phyloP scores from a whole-genome alignment of 2,888 invertebrate species.

The Campaea margaritaria region DNA sequence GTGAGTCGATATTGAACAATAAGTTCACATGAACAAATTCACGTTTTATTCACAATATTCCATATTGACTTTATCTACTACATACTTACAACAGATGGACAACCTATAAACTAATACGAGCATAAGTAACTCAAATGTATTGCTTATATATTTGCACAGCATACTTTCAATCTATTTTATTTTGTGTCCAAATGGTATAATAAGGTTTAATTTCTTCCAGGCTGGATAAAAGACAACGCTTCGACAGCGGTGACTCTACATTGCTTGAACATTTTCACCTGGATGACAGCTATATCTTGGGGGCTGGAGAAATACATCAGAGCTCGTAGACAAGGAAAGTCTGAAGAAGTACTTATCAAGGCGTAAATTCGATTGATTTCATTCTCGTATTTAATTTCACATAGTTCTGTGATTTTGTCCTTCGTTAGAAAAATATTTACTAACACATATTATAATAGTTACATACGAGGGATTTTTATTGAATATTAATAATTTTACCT shows the following conservation, averaged over 20 bases:
- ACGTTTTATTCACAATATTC: no score
- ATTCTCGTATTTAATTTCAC: neutral
- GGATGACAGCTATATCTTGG: constrained; percentile 87
- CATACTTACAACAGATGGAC: no score
- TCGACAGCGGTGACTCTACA: constrained; percentile 87
- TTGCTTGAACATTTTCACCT: constrained; percentile 87
- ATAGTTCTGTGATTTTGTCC: neutral
- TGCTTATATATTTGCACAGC: no score
- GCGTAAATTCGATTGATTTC: constrained; percentile 38
- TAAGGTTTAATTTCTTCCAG: constrained; percentile 61
- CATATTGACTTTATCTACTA: no score
- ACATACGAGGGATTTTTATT: no score
- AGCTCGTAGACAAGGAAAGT: constrained; percentile 52
- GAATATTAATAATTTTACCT: no score
- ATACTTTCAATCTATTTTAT: neutral
- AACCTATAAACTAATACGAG: no score
- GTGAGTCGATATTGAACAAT: constrained; percentile 63
- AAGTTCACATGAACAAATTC: no score
- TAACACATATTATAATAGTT: no score
- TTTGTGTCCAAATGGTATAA: neutral
- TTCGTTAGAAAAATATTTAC: neutral
- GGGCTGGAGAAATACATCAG: constrained; percentile 81
- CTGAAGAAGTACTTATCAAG: constrained; percentile 50
- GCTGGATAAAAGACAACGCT: constrained; percentile 87
- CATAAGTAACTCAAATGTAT: no score